Percentiles rank a stretch among this genome's conserved stretches.
Evolutionary conservation across 1,140 invertebrate species (phyloP).

Genomic region (Pseudomyrmex cubaensis): DNA sequence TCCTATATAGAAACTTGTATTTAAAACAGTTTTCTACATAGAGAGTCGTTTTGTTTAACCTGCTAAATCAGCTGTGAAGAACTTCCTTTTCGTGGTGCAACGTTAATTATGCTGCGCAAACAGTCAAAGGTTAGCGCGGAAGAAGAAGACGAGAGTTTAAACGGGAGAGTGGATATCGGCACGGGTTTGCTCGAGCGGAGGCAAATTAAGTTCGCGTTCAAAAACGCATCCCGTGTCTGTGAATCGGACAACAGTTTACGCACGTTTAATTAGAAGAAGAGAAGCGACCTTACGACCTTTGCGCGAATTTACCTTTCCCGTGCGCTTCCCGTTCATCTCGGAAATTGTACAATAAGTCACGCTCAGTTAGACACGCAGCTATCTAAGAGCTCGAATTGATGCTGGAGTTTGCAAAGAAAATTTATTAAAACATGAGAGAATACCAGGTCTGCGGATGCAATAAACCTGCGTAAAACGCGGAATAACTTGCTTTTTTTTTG

Average conservation of each 20-base stretch:
- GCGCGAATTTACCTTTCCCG: slow-evolving; percentile 10
- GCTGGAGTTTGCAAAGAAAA: neutral
- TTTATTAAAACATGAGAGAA: no score
- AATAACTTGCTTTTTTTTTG: no score
- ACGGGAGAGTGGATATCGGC: slow-evolving; percentile 17
- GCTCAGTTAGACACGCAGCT: neutral
- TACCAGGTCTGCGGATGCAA: no score
- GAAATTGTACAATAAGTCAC: neutral
- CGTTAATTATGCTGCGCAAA: slow-evolving; percentile 54
- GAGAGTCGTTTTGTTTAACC: slow-evolving; percentile 44
- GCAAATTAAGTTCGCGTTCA: slow-evolving; percentile 28
- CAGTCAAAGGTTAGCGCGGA: slow-evolving; percentile 14
- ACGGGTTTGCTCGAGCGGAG: slow-evolving; percentile 7
- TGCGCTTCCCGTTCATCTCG: neutral
- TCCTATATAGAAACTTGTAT: no score
- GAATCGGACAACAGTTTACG: slow-evolving; percentile 23
- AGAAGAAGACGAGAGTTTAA: neutral
- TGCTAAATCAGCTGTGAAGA: slow-evolving; percentile 26
- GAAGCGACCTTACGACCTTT: slow-evolving; percentile 3
- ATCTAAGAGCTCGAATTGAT: no score
- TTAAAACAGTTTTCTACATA: no score
- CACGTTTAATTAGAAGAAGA: slow-evolving; percentile 35
- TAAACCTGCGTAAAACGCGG: no score
- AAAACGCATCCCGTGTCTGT: slow-evolving; percentile 15
- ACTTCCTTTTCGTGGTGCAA: slow-evolving; percentile 8